Percentiles rank a stretch among this genome's conserved stretches.
These are phyloP conservation scores for Buceros bicornis DNA, from an alignment of 2,797 vertebrate genomes.

Conservation along the genomic window DNA sequence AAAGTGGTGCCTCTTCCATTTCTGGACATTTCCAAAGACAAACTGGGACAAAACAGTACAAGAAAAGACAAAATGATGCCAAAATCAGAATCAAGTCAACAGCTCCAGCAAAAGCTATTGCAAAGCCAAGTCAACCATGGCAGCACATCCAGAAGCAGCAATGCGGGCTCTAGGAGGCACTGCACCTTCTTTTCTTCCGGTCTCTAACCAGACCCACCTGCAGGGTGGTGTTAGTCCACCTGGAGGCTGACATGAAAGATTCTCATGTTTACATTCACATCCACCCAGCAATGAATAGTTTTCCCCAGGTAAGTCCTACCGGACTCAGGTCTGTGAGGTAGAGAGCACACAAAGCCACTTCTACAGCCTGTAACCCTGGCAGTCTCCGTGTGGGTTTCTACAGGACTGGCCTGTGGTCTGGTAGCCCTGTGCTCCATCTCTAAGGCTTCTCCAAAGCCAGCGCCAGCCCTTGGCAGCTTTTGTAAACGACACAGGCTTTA, in stretches of 20 bases:
- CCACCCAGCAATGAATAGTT: neutral
- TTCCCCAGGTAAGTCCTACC: neutral
- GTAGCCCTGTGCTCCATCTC: neutral
- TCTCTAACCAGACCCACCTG: neutral
- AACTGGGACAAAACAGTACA: neutral
- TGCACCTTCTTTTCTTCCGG: neutral
- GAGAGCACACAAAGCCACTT: neutral
- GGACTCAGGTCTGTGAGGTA: rapidly evolving
- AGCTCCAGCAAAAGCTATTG: neutral
- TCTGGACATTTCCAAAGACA: neutral
- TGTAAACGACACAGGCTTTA: neutral
- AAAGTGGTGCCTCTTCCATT: neutral
- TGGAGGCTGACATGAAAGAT: neutral
- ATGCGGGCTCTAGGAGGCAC: neutral
- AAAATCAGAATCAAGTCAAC: neutral
- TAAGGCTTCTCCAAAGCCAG: neutral
- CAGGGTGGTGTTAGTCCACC: neutral
- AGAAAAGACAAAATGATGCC: neutral
- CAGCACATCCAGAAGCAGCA: neutral
- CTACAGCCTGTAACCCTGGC: neutral
- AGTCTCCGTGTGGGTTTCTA: neutral
- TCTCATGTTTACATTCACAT: neutral
- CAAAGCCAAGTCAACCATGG: neutral
- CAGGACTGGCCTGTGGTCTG: neutral
- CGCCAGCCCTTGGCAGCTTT: neutral